Evolutionary conservation across 2,888 invertebrate species (phyloP), one percentile per base, ranked within the genome.

Genomic region (Xestoiulus laeticollis): DNA sequence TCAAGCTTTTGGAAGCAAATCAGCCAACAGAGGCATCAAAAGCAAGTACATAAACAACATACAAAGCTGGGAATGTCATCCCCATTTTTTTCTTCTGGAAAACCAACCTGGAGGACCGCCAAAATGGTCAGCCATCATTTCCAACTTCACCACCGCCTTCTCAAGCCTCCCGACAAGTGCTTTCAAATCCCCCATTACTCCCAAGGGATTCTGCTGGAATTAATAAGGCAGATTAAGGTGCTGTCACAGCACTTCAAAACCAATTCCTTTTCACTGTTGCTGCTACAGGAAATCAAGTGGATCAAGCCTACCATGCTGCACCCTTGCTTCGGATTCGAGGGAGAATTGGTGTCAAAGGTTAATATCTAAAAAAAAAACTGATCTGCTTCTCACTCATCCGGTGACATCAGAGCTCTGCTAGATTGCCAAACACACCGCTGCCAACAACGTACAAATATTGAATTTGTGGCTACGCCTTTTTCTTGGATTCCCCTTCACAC

Each of bases 91-190:
- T n/a, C n/a, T n/a, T n/a, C 8, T 10, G 22, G 22, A 22, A 68
- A 68, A 78, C 78, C 78, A 30, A 78, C 78, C 78, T 78, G 78
- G 78, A 78, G 78, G 78, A 30, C 78, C 78, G 78, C 78, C 78
- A 78, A 78, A 78, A 26, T 78, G 78, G 78, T 78, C 78, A 78
- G 78, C 78, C 78, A 78, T 78, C 78, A 26, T 0, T 78, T 78
- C 78, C 78, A 78, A 78, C 14, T 30, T 78, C 3, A 78, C 78
- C 78, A 78, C 78, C 12, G 8, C 78, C 78, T 78, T 78, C 78
- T 78, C 78, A 22, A 78, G 78, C 1, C 78, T 26, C 2, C 78
- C 78, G 14, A 78, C 78, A 26, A 78, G 78, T 30, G 78, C 30
- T 78, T 78, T 78, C 12, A 78, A 78, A 78, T 78, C 78, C 14